A percentile compares a stretch with the other conserved stretches of the same genome.
Evolutionary conservation across 2,797 vertebrate genomes (phyloP).

Genomic region (Ataeniobius toweri): DNA sequence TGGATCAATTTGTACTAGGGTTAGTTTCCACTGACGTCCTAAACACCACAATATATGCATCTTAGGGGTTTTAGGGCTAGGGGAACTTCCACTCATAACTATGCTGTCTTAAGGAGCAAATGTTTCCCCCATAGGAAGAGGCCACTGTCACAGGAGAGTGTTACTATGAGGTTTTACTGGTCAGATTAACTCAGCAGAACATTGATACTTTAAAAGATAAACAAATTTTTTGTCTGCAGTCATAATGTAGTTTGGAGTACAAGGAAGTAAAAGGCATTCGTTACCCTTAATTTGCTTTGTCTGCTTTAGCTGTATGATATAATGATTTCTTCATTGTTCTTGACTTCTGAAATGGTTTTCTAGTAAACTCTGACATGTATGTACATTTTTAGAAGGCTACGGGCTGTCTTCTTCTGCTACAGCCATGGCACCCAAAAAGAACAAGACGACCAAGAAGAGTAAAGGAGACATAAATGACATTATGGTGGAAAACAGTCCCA

Average conservation of each 20-base stretch:
- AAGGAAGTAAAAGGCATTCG: not conserved
- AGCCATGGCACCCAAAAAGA: slow-evolving; percentile 99
- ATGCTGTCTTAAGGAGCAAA: not conserved
- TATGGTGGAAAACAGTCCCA: slow-evolving; percentile 91
- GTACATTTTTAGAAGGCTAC: slow-evolving; percentile 74
- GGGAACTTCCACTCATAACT: not conserved
- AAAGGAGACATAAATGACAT: slow-evolving; percentile 94
- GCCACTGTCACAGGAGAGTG: not conserved
- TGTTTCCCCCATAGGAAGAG: not conserved
- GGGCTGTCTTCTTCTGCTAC: slow-evolving; percentile 85
- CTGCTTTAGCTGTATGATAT: not conserved
- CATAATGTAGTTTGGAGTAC: not conserved
- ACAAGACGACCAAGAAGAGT: slow-evolving; percentile 91
- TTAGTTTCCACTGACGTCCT: not conserved
- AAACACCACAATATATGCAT: not conserved
- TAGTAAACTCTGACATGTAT: slow-evolving; percentile 25
- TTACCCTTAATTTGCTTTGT: not conserved
- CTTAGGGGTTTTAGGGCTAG: not conserved
- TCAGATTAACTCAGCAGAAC: not conserved
- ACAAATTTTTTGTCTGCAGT: not conserved
- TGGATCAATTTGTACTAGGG: not conserved
- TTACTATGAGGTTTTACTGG: not conserved
- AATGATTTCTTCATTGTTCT: not conserved
- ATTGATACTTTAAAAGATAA: not conserved
- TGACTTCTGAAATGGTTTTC: not conserved